Base-by-base conservation (phyloP, 2,888 invertebrate species). In the Phortica magna region DNA sequence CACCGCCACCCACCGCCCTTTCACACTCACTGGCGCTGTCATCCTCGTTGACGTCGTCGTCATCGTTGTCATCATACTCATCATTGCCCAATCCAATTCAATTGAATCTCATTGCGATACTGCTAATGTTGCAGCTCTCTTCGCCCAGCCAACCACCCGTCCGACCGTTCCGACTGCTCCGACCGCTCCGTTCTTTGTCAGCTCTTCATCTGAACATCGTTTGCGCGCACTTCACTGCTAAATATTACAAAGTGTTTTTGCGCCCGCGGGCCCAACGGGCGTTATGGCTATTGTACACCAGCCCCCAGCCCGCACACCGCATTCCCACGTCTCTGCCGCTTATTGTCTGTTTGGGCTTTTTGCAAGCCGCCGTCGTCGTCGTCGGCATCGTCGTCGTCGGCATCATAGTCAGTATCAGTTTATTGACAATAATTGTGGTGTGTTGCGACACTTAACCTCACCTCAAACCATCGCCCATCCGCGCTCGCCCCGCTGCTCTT, bases 341-440 rank as follows among this genome's bases (percentile, higher is more conserved):
- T 4, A 0, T 0, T 31, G 31, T 6, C 31, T 64, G 10, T 6
- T 43, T 67, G n/a, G 17, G 12, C 19, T 9, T 43, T 42, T 12
- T 43, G 17, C 19, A 19, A 9, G 76, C 43, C n/a, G 74, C 9
- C 71, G 57, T 68, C 75, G 65, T 10, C 39, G 75, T 10, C 42
- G 74, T 61, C 83, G 82, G 80, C 77, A n/a, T n/a, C 79, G 76
- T 79, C 77, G 80, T 75, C 12, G 77, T 76, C 82, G 83, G 84
- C 83, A 4, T 31, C 31, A 31, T 31, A 31, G 31, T 31, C 31
- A 31, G 31, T 31, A 31, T 31, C 31, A 31, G 83, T 86, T 90
- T 85, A 88, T 89, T 90, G 89, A 82, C 90, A 89, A 89, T 90
- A 89, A 89, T 84, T 89, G 87, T 85, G 82, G 81, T 78, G 79